These are phyloP conservation scores for Corythornis vintsioides DNA, from an alignment of 2,113 vertebrate genomes.

Conservation along the genomic window DNA sequence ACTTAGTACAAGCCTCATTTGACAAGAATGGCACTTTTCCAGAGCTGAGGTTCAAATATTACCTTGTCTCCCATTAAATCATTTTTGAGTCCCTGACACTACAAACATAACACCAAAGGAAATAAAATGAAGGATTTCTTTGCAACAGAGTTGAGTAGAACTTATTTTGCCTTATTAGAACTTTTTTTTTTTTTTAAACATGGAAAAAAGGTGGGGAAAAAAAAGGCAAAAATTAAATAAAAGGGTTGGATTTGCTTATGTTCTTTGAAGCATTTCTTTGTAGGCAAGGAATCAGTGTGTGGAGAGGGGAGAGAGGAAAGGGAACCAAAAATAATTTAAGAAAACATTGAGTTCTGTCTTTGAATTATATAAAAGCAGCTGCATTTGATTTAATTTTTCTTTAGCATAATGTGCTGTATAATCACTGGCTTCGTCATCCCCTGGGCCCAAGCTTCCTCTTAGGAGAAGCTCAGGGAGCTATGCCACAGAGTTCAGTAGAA, in stretches of 20 bases:
- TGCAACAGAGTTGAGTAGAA: background rate
- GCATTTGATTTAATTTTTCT: conserved; percentile 61
- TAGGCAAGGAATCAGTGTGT: conserved; percentile 33
- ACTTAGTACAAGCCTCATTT: background rate
- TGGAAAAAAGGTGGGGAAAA: background rate
- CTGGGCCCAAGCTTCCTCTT: background rate
- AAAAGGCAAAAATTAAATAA: conserved; percentile 18
- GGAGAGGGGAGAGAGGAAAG: background rate
- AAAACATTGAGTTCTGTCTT: conserved; percentile 45
- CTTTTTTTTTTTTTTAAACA: background rate
- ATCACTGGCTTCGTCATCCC: background rate
- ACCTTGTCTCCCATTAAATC: background rate
- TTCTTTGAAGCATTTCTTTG: conserved; percentile 62
- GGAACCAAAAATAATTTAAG: conserved; percentile 52
- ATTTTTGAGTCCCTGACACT: background rate
- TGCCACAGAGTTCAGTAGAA: background rate
- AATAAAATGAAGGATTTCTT: background rate
- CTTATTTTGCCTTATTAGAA: no score
- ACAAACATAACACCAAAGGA: background rate
- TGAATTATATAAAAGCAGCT: conserved; percentile 69
- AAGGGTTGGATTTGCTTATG: conserved; percentile 10
- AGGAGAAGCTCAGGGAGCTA: background rate
- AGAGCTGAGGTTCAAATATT: background rate
- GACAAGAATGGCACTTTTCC: background rate
- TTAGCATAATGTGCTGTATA: conserved; percentile 49